Base-by-base conservation (phyloP, 2,797 vertebrate species). In the Graptemys geographica region DNA sequence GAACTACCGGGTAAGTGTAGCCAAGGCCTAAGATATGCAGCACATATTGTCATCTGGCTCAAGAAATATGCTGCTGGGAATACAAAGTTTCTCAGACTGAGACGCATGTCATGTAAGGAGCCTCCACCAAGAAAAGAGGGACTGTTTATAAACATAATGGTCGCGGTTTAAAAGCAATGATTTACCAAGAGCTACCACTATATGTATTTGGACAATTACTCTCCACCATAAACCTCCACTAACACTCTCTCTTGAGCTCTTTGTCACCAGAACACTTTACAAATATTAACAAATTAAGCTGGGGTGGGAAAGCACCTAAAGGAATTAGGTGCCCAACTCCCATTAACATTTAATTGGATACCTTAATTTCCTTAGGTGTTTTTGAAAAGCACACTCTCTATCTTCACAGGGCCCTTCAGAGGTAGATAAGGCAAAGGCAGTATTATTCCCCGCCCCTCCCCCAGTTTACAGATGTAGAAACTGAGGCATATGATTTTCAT, bases 151-250 rank as follows among this genome's bases (percentile, higher is more conserved):
- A 78, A 89, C 88, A 87, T 13, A 1, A 3, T 51, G 55, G 19
- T 47, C 16, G 3, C 62, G 8, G 18, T n/a, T 65, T 28, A 87
- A 49, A 2, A 37, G 15, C 59, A 94, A 55, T 33, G 59, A n/a
- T 74, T 28, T 74, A 15, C 33, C 53, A 13, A 56, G 81, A 72
- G 52, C 37, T 86, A 62, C 10, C 21, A 9, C 5, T 56, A 83
- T 21, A 83, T 88, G 0, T 1, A 31, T 1, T 78, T 23, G 4
- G n/a, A 83, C 15, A 51, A 83, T 0, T 47, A 13, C 4, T n/a
- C 84, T 86, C n/a, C 49, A 90, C 44, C 19, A 59, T 0, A 78
- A 21, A 44, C 1, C 47, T 10, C 3, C n/a, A 2, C 1, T 0
- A n/a, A 11, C n/a, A 2, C 0, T 44, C 81, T 86, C 55, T 27